Base-by-base conservation (phyloP, 2,797 vertebrate species). In the Miichthys miiuy region DNA sequence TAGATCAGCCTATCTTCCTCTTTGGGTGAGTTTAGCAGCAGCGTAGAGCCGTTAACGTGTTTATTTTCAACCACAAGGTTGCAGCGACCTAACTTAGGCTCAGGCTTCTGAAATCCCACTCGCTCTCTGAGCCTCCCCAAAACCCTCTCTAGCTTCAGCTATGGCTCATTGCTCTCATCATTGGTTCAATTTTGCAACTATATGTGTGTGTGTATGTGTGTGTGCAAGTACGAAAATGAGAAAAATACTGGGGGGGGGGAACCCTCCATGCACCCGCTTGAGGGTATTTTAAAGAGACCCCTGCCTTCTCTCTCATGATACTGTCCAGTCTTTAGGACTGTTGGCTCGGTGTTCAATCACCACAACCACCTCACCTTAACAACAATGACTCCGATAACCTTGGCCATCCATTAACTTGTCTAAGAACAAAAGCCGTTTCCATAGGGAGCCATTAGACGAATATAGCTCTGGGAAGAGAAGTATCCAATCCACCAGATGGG, bases 371-470 rank as follows among this genome's bases (percentile, higher is more conserved):
- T 93, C 88, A 90, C 89, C 88, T 90, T 87, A 90, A 89, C 88
- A 89, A 89, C 91, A 88, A 85, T 82, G 88, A 88, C 88, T 90
- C 57, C 47, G 0, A 73, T 84, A 89, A 93, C 92, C 93, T 92
- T 87, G 87, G 90, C 86, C 85, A 88, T 93, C 88, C 87, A 88
- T 93, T 91, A 91, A 86, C 81, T 83, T 87, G 90, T 89, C 91
- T 66, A 55, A 85, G 88, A 92, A 93, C 90, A 93, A 92, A 91
- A 88, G 90, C 86, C 17, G 52, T 72, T 86, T 93, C 90, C 91
- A 87, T 65, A 57, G 92, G 93, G 91, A 93, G 85, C 90, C 84
- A 91, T 94, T 93, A 93, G 88, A 85, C 75, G 18, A 62, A 91
- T 90, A 88, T 80, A 91, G 89, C 87, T 87, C 81, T 75, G 87